Percentiles rank a stretch among this genome's conserved stretches.
These are phyloP conservation scores for Tillus elongatus DNA, from an alignment of 2,888 invertebrate species.

Conservation along the genomic window DNA sequence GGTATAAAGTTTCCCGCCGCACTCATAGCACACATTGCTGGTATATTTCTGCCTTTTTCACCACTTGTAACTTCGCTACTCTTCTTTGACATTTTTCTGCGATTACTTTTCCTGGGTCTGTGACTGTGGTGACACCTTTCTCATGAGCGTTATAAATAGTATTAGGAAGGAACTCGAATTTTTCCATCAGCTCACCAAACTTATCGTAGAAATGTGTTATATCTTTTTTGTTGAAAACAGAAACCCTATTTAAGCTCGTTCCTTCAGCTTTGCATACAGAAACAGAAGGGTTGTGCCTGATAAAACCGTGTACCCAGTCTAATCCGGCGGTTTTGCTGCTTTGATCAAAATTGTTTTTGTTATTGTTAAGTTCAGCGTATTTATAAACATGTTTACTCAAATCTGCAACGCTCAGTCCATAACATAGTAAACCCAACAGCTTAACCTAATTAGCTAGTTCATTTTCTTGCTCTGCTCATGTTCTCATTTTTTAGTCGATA, in stretches of 20 bases:
- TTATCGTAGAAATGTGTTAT: constrained; percentile 18
- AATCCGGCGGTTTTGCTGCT: constrained; percentile 20
- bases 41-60: constrained; percentile 26
- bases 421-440: constrained; percentile 14
- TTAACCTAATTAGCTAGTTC: constrained; percentile 20
- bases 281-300: too few species aligned
- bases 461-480: constrained; percentile 18
- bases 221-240: constrained; percentile 24
- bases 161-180: constrained; percentile 21
- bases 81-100: constrained; percentile 29
- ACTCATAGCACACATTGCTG: constrained; percentile 24
- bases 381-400: constrained; percentile 17
- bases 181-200: constrained; percentile 17
- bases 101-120: constrained; percentile 26
- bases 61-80: constrained; percentile 26
- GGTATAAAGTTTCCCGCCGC: constrained; percentile 26
- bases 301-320: constrained; percentile 18
- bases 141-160: constrained; percentile 27
- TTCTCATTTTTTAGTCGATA: constrained; percentile 18
- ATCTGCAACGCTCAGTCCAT: constrained; percentile 13
- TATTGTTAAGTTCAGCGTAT: constrained; percentile 21
- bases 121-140: constrained; percentile 24
- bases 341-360: constrained; percentile 21
- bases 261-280: too few species aligned
- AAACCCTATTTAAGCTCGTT: constrained; percentile 18